Conservation (phyloP, 2,797 vertebrate species). For the Synanceia verrucosa region DNA sequence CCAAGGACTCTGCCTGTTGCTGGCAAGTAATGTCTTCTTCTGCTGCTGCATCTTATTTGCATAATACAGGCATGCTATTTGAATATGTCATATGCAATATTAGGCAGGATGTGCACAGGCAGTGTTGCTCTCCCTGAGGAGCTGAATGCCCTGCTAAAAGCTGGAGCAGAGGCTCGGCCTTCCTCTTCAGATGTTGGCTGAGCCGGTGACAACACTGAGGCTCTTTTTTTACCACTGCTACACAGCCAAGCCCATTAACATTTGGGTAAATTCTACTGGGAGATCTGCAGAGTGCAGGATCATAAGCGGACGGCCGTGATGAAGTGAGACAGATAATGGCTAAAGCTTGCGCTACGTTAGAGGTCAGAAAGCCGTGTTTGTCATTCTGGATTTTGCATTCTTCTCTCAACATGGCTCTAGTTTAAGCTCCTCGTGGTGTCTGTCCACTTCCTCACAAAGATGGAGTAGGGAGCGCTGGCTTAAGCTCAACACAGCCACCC, state of each 20-base stretch:
- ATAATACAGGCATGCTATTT: constrained; percentile 41
- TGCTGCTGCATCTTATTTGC: constrained; percentile 40
- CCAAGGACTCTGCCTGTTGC: constrained; percentile 15
- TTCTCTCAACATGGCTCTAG: constrained; percentile 41
- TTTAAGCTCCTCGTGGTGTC: constrained; percentile 45
- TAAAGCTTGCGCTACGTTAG: constrained; percentile 51
- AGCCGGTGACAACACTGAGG: constrained; percentile 45
- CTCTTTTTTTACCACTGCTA: constrained; percentile 12
- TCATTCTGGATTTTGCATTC: constrained; percentile 61
- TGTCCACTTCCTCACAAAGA: constrained; percentile 46
- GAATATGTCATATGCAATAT: constrained; percentile 47
- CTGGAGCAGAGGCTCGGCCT: constrained; percentile 44
- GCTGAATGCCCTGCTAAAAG: constrained; percentile 38
- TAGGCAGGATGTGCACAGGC: constrained; percentile 11
- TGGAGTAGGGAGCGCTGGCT: constrained; percentile 41
- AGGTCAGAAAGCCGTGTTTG: constrained; percentile 62
- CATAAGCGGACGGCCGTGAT: constrained; percentile 45
- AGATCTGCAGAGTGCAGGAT: constrained; percentile 35
- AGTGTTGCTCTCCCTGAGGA: constrained; percentile 28
- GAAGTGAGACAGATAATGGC: constrained; percentile 65
- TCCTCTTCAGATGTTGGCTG: constrained; percentile 52
- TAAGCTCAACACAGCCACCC: constrained; percentile 7
- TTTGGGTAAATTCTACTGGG: constrained; percentile 59
- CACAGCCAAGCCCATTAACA: constrained; percentile 57
- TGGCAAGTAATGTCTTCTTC: constrained; percentile 5